Conservation (phyloP, 2,888 invertebrate species). For the Mythimna loreyi region DNA sequence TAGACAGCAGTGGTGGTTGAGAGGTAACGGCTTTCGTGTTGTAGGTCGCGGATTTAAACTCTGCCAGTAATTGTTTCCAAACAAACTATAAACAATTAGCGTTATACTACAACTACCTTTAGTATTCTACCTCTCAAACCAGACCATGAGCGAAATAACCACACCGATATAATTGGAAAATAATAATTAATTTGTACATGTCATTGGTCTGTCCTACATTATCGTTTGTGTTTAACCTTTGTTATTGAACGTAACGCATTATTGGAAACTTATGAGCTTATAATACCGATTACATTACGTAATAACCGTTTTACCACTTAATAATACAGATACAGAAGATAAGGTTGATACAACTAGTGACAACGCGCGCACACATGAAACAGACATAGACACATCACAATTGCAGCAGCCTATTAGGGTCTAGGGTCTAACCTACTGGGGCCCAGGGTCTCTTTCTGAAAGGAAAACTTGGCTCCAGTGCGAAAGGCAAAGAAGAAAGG, state of each 20-base stretch:
- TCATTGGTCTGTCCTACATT: slow-evolving; percentile 12
- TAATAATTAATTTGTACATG: slow-evolving; percentile 33
- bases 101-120: not conserved
- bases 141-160: slow-evolving; percentile 25
- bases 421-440: too few species aligned
- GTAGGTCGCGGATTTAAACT: too few species aligned
- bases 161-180: slow-evolving; percentile 16
- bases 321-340: not conserved
- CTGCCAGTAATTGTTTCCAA: too few species aligned
- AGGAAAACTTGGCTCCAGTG: too few species aligned
- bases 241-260: slow-evolving; percentile 22
- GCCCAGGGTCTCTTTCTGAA: too few species aligned
- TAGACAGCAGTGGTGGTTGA: too few species aligned
- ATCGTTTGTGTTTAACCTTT: slow-evolving; percentile 20
- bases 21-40: too few species aligned
- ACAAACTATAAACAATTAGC: not conserved
- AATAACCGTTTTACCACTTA: slow-evolving; percentile 14
- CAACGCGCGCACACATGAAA: too few species aligned
- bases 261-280: slow-evolving; percentile 27
- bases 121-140: not conserved
- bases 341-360: not conserved
- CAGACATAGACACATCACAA: too few species aligned
- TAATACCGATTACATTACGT: slow-evolving; percentile 24
- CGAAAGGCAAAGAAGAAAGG: too few species aligned
- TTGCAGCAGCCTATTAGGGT: too few species aligned